phyloP scores from a whole-genome alignment of 2,797 vertebrate genomes.

The Myripristis jacobus region DNA sequence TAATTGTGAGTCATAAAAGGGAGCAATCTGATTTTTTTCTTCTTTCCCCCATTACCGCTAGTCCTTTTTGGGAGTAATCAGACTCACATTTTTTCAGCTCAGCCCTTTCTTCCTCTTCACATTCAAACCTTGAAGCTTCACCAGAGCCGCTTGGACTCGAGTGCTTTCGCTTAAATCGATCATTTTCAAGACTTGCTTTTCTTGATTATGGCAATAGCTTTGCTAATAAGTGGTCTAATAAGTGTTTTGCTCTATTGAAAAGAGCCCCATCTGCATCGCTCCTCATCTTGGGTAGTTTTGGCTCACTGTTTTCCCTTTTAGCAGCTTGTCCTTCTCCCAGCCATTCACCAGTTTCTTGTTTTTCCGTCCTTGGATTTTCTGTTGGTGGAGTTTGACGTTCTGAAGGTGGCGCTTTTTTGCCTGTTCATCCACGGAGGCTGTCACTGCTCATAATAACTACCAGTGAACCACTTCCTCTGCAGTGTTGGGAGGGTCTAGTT shows the following conservation, averaged over 20 bases:
- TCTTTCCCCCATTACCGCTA: slow-evolving; percentile 7
- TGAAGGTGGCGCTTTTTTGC: not conserved
- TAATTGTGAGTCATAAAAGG: not conserved
- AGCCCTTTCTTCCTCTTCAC: no score
- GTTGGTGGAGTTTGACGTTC: slow-evolving; percentile 9
- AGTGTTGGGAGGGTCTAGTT: no score
- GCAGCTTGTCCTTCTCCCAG: not conserved
- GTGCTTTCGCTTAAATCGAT: no score
- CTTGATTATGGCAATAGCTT: no score
- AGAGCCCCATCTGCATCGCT: not conserved
- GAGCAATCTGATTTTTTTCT: slow-evolving; percentile 13
- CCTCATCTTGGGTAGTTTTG: slow-evolving; percentile 14
- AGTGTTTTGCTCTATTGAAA: not conserved
- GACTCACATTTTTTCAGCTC: not conserved
- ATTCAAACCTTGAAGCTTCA: no score
- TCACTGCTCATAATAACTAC: no score
- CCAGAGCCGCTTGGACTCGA: no score
- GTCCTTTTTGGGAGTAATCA: slow-evolving; percentile 1
- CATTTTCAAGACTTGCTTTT: no score
- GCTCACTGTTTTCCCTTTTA: not conserved
- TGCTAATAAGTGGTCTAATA: no score
- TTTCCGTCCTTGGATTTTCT: slow-evolving; percentile 7
- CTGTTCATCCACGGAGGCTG: no score
- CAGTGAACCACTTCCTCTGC: no score
- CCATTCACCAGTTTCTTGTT: not conserved